Percentiles rank a stretch among this genome's conserved stretches.
Conservation (phyloP, 2,888 invertebrate species). For the Drosophila eohydei region DNA sequence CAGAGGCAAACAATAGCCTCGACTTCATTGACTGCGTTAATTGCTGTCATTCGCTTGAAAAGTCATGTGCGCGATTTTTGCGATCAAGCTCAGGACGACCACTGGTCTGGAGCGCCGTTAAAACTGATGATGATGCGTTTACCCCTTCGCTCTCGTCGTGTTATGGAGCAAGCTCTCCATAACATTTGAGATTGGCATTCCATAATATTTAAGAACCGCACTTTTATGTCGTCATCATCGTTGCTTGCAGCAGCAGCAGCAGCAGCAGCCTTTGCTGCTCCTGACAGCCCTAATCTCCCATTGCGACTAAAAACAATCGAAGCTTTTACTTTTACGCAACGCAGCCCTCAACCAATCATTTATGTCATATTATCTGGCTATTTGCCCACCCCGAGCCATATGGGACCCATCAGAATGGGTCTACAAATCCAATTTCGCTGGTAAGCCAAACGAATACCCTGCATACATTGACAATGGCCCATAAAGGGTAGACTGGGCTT, state of each 20-base stretch:
- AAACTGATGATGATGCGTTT: constrained; percentile 76
- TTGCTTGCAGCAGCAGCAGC: constrained; percentile 19
- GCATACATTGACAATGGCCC: constrained; percentile 24
- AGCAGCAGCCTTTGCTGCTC: not conserved
- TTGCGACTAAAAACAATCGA: constrained; percentile 49
- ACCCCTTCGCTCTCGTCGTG: constrained; percentile 60
- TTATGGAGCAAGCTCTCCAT: constrained; percentile 22
- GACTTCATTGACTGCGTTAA: constrained; percentile 78
- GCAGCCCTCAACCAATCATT: constrained; percentile 44
- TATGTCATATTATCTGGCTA: constrained; percentile 66
- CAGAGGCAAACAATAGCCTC: constrained; percentile 66
- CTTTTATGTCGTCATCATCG: constrained; percentile 55
- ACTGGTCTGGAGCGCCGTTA: constrained; percentile 56
- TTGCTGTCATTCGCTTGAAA: constrained; percentile 80
- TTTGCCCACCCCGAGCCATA: constrained; percentile 27
- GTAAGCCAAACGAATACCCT: constrained; percentile 68
- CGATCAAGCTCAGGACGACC: constrained; percentile 21
- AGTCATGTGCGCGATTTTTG: constrained; percentile 69
- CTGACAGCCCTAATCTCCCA: constrained; percentile 54
- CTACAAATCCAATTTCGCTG: constrained; percentile 78
- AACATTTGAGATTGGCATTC: constrained; percentile 48
- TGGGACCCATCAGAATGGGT: constrained; percentile 22
- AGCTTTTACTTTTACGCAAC: constrained; percentile 47
- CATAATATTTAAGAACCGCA: constrained; percentile 55
- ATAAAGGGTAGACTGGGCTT: not conserved